Evolutionary conservation across 2,888 invertebrate genomes (phyloP).

Genomic region (Apoda limacodes): DNA sequence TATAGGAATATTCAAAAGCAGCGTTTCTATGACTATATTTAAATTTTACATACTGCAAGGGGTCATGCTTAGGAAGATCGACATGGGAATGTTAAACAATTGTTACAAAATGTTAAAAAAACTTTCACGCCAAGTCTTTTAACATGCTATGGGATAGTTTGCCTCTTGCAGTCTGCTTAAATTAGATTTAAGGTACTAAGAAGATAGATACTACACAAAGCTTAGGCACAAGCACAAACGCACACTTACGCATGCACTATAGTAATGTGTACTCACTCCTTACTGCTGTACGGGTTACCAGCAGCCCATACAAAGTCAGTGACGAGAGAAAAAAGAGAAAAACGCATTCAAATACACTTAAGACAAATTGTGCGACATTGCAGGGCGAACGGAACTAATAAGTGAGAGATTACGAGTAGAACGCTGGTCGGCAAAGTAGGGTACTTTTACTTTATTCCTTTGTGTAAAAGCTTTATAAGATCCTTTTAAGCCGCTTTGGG

Average conservation of each 20-base stretch:
- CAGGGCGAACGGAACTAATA: slow-evolving; percentile 70
- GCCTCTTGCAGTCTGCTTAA: slow-evolving; percentile 64
- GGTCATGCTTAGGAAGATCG: slow-evolving; percentile 48
- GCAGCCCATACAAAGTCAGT: slow-evolving; percentile 78
- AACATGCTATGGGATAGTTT: slow-evolving; percentile 39
- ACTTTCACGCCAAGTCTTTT: slow-evolving; percentile 46
- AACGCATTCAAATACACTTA: slow-evolving; percentile 72
- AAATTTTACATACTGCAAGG: slow-evolving; percentile 60
- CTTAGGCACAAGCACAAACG: slow-evolving; percentile 67
- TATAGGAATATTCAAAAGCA: slow-evolving; percentile 50
- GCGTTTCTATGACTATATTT: slow-evolving; percentile 46
- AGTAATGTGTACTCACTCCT: slow-evolving; percentile 78
- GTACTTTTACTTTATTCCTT: slow-evolving; percentile 58
- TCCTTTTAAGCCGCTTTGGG: slow-evolving; percentile 57
- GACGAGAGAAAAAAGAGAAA: slow-evolving; percentile 72
- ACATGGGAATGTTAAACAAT: slow-evolving; percentile 36
- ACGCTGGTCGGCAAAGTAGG: slow-evolving; percentile 61
- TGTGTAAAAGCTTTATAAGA: slow-evolving; percentile 59
- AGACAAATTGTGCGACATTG: slow-evolving; percentile 71
- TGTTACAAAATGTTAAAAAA: slow-evolving; percentile 22
- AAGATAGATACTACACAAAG: slow-evolving; percentile 54
- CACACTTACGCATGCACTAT: slow-evolving; percentile 68
- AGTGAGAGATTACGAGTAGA: slow-evolving; percentile 70
- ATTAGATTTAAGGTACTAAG: slow-evolving; percentile 46
- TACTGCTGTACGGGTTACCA: slow-evolving; percentile 75